Evolutionary conservation across 2,113 vertebrate species (phyloP).

Genomic region (Elgaria multicarinata): DNA sequence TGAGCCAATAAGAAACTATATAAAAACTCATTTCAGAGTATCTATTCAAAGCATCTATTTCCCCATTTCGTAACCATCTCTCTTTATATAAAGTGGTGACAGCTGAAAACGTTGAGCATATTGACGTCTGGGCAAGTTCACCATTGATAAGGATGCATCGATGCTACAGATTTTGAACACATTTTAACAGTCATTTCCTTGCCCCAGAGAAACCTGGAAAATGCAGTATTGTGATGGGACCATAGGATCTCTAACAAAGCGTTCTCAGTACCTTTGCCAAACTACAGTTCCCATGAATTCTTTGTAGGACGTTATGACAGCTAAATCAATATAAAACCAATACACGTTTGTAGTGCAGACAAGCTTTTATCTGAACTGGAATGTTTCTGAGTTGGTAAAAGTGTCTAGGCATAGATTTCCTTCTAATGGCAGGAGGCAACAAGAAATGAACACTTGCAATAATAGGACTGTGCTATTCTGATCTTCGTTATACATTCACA

Average conservation of each 20-base stretch:
- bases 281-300: not conserved
- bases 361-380: fast-evolving
- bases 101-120: not conserved
- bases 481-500: not conserved
- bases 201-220: not conserved
- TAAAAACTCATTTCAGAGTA: fast-evolving
- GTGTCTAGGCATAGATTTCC: not conserved
- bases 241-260: not conserved
- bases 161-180: not conserved
- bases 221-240: not conserved
- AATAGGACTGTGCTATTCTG: not conserved
- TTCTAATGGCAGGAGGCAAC: not conserved
- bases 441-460: not conserved
- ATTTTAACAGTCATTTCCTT: not conserved
- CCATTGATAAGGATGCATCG: not conserved
- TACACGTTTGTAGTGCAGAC: not conserved
- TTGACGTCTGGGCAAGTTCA: not conserved
- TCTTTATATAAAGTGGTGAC: not conserved
- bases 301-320: not conserved
- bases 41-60: not conserved
- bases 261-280: not conserved
- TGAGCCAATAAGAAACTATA: not conserved
- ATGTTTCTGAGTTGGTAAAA: not conserved
- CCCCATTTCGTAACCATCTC: not conserved
- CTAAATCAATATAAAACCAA: not conserved